Base-by-base conservation (phyloP, 2,888 invertebrate species). In the Dione vanillae region DNA sequence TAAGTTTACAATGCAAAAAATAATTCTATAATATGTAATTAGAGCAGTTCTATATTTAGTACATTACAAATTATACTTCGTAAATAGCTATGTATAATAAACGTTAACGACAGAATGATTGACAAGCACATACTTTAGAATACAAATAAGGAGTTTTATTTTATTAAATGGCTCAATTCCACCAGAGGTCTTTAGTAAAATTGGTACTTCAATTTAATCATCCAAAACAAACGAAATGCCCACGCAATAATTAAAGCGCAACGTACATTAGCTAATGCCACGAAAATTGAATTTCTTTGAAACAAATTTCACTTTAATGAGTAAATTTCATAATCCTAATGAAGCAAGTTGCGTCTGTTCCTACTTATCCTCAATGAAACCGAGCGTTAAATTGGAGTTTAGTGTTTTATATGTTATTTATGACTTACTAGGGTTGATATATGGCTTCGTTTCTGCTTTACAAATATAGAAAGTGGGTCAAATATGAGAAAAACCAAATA, bases 241-340 rank as follows among this genome's bases (percentile, higher is more conserved):
- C n/a, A 19, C 14, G 27, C 27, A 52, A 51, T 67, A 40, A 59
- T 59, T 16, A 68, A 61, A 68, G 45, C 35, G 41, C 14, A 62
- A 19, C 59, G 43, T 47, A 64, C 69, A 69, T 69, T 62, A 69
- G 62, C 72, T 67, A 66, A 70, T 65, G 41, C 70, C 19, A 47
- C 41, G 35, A 67, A 70, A 69, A 67, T 70, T 65, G 67, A 65
- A 64, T 69, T 72, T 72, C 64, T 67, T 70, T 58, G 59, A 52
- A 70, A 72, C 70, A 65, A 73, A 73, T 73, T 73, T 70, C 41
- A 65, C 70, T 73, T 73, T 73, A 70, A 73, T 56, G 70, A 70
- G 67, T 59, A 47, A 67, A 70, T 73, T 73, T 70, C 45, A 70
- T 73, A 70, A 73, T 73, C 67, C 65, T 73, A 73, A 73, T 67